These are phyloP conservation scores for Gymnogyps californianus DNA, from an alignment of 2,113 vertebrate species.

Conservation along the genomic window DNA sequence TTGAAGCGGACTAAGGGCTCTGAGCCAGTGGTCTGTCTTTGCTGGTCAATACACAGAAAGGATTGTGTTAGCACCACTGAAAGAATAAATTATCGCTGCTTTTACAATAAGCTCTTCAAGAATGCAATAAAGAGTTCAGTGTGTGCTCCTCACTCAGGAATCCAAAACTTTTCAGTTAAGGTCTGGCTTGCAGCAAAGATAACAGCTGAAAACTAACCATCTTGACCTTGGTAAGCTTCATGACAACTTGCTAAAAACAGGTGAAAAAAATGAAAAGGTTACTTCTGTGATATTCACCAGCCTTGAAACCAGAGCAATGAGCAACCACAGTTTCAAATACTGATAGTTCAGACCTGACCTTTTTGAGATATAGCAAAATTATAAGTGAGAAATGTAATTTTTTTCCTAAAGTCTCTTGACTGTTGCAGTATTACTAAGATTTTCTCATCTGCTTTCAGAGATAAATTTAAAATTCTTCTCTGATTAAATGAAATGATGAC, in stretches of 20 bases:
- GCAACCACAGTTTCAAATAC: background rate
- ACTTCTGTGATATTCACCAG: background rate
- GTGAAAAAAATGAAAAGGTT: slow-evolving; percentile 6
- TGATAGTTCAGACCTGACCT: background rate
- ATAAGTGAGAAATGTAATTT: background rate
- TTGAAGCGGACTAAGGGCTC: background rate
- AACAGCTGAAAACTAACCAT: slow-evolving; percentile 59
- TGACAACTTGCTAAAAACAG: slow-evolving; percentile 49
- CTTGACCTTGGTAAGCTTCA: slow-evolving; percentile 40
- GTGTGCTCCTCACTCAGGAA: slow-evolving; percentile 63
- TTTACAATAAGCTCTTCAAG: slow-evolving; percentile 67
- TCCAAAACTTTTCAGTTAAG: slow-evolving; percentile 62
- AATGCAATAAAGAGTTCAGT: slow-evolving; percentile 67
- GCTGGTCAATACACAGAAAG: slow-evolving; percentile 56
- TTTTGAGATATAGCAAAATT: background rate
- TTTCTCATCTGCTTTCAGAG: background rate
- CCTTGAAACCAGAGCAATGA: background rate
- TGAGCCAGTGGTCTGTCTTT: slow-evolving; percentile 53
- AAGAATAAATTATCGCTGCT: slow-evolving; percentile 62
- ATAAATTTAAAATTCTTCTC: background rate
- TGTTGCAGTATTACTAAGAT: background rate
- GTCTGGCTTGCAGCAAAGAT: slow-evolving; percentile 64
- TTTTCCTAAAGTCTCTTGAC: background rate
- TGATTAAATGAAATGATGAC: background rate
- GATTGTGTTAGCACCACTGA: slow-evolving; percentile 61